Evolutionary conservation across 2,113 vertebrate species (phyloP).

Genomic region (Pimephales promelas): DNA sequence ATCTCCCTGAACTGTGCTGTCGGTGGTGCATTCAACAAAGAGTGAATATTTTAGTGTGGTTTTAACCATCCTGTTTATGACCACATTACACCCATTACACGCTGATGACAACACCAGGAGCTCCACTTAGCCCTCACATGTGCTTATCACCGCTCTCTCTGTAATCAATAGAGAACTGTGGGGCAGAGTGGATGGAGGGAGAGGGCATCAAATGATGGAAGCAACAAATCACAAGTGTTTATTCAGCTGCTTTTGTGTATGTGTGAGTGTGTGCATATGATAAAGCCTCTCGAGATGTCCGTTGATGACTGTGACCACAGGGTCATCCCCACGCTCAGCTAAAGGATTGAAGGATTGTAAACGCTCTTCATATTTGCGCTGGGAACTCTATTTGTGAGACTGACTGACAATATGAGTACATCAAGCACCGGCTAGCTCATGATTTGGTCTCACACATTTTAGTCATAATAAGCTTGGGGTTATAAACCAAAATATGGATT

Average conservation of each 20-base stretch:
- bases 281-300: slow-evolving; percentile 79
- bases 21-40: not conserved
- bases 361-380: slow-evolving; percentile 61
- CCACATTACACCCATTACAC: not conserved
- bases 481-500: not conserved
- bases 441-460: not conserved
- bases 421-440: slow-evolving; percentile 27
- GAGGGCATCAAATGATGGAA: slow-evolving; percentile 78
- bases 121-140: not conserved
- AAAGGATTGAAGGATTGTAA: slow-evolving; percentile 55
- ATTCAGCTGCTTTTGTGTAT: slow-evolving; percentile 75
- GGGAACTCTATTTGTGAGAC: slow-evolving; percentile 57
- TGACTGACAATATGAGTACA: slow-evolving; percentile 53
- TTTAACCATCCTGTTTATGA: slow-evolving; percentile 17
- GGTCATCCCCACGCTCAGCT: slow-evolving; percentile 50
- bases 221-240: slow-evolving; percentile 82
- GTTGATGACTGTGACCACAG: slow-evolving; percentile 55
- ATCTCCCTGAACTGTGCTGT: not conserved
- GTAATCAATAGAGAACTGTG: slow-evolving; percentile 54
- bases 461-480: not conserved
- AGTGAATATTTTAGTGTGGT: slow-evolving; percentile 33
- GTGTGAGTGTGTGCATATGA: slow-evolving; percentile 74
- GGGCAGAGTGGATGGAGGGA: slow-evolving; percentile 34
- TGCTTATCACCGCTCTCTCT: slow-evolving; percentile 42
- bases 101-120: slow-evolving; percentile 26